A percentile compares a stretch with the other conserved stretches of the same genome.
These are phyloP conservation scores for Hydractinia symbiolongicarpus DNA, from an alignment of 30 jellyfish, hydroid and myxozoan genomes.

Conservation along the genomic window DNA sequence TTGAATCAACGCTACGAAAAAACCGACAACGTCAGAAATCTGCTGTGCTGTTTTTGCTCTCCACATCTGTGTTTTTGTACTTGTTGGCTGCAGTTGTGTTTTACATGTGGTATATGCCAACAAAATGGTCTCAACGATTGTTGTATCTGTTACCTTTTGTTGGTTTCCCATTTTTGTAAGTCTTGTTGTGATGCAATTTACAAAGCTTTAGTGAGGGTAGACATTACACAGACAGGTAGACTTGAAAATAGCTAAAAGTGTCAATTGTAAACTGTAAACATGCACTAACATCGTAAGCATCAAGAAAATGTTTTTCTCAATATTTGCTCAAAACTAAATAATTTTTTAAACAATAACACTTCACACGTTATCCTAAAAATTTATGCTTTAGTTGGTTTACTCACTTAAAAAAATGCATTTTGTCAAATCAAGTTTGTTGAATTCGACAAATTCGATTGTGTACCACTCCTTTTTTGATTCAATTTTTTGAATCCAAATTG, in stretches of 20 bases:
- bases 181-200: neutral
- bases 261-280: too few relatives aligned
- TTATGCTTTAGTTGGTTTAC: too few relatives aligned
- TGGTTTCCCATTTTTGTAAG: constrained; percentile 61
- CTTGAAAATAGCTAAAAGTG: neutral
- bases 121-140: constrained; percentile 67
- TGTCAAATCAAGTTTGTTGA: too few relatives aligned
- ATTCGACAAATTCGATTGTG: too few relatives aligned
- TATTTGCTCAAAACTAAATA: too few relatives aligned
- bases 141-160: constrained; percentile 53
- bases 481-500: too few relatives aligned
- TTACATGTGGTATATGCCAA: constrained; percentile 54
- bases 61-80: constrained; percentile 40
- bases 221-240: neutral
- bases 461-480: too few relatives aligned
- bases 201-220: neutral
- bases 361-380: too few relatives aligned
- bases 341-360: too few relatives aligned
- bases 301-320: too few relatives aligned
- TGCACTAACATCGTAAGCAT: too few relatives aligned
- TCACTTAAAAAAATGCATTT: too few relatives aligned
- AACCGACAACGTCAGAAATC: constrained; percentile 53
- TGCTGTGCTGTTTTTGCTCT: constrained; percentile 43
- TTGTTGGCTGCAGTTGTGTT: constrained; percentile 47
- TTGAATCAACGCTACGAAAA: constrained; percentile 43